These are phyloP conservation scores for Gymnothorax javanicus DNA, from an alignment of 2,797 vertebrate genomes.

Conservation along the genomic window DNA sequence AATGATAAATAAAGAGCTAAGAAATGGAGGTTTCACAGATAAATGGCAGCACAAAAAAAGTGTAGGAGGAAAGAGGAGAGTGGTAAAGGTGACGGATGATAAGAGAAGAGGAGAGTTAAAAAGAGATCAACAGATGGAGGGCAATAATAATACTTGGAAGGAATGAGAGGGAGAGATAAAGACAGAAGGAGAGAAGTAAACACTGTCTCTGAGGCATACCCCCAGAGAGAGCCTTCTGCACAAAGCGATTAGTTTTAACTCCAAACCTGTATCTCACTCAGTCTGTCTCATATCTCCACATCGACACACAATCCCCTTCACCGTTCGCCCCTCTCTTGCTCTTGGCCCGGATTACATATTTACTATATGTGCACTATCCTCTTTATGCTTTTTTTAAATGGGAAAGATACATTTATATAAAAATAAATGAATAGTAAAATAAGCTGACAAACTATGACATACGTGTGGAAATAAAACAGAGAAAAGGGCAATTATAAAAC, in stretches of 20 bases:
- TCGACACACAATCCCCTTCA: constrained; percentile 29
- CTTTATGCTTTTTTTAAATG: not conserved
- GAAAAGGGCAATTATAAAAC: constrained; percentile 42
- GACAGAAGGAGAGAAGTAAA: constrained; percentile 69
- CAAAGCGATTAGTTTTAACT: constrained; percentile 65
- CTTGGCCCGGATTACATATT: constrained; percentile 16
- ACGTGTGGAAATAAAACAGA: constrained; percentile 42
- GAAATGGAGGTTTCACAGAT: constrained; percentile 45
- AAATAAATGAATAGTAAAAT: constrained; percentile 19
- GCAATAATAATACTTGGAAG: not conserved
- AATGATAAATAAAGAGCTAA: constrained; percentile 46
- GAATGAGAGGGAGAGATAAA: constrained; percentile 41
- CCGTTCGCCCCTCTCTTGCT: not conserved
- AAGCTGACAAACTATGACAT: constrained; percentile 16
- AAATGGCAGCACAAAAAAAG: constrained; percentile 41
- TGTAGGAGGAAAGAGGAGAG: constrained; percentile 33
- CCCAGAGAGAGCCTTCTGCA: constrained; percentile 62
- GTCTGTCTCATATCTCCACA: constrained; percentile 60
- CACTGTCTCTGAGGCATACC: constrained; percentile 60
- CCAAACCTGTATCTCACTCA: constrained; percentile 30
- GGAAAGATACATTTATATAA: not conserved
- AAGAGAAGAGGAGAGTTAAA: not conserved
- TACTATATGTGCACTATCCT: not conserved
- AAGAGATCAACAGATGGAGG: not conserved
- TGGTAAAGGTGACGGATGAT: not conserved